Base-by-base conservation (phyloP, 2,113 vertebrate genomes). In the Zapornia atra region DNA sequence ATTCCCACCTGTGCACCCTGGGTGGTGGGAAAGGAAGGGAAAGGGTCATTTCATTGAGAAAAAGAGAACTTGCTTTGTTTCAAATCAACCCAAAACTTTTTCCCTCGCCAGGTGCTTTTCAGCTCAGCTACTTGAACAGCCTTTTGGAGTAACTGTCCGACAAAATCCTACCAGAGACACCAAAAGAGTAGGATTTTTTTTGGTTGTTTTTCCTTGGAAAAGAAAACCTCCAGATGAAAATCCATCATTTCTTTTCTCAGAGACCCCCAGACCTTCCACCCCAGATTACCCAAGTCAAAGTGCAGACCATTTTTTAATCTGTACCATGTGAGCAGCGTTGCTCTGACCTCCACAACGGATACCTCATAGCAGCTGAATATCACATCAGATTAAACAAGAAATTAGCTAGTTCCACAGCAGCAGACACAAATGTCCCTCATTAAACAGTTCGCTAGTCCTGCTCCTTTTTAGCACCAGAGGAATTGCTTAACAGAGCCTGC, bases 11-110 rank as follows among this genome's bases (percentile, higher is more conserved):
- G 53, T 2, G 5, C 29, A 28, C 53, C 20, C 33, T 61, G 82
- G 63, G 68, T 59, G 70, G 57, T 9, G 8, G 59, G 26, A 85
- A 88, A 73, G 54, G 51, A 46, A 8, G 9, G 59, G 26, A 85
- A 88, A 77, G 54, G 51, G 42, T 51, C 5, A 6, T 68, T 90
- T 92, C 71, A 93, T 68, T 95, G 82, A 94, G 73, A 90, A 94
- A 59, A 70, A 75, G 36, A 82, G 42, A 92, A 80, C 4, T 1
- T 3, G 0, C 64, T 97, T 85, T 4, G 2, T 77, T 90, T 86
- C 0, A 1, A 83, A 92, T 70, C 54, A 65, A 93, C 79, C 51
- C 13, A 77, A 89, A 92, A 86, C 70, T 42, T 86, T 92, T 92
- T 59, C 68, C 51, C 36, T 83, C 34, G 66, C 61, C 25, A 56